Percentiles rank a stretch among this genome's conserved stretches.
Conservation (phyloP, 2,888 invertebrate genomes). For the Drosophila atroscutellata region DNA sequence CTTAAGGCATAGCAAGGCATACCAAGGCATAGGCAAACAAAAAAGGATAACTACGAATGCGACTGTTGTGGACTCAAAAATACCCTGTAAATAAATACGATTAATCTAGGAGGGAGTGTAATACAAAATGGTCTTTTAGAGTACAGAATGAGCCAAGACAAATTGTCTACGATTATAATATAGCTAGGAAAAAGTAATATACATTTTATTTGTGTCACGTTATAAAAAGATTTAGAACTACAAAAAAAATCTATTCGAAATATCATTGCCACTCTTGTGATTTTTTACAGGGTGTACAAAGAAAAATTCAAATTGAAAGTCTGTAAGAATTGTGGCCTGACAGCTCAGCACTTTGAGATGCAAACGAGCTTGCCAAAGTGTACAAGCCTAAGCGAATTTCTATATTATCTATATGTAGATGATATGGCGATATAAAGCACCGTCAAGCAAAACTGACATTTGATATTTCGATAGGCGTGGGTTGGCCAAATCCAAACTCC, state of each 20-base stretch:
- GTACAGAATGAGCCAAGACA: background rate
- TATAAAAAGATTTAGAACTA: background rate
- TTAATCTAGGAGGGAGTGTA: background rate
- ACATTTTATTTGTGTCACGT: background rate
- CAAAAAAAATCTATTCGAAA: background rate
- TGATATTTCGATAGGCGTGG: slow-evolving; percentile 42
- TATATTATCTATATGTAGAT: slow-evolving; percentile 36
- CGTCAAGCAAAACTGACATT: slow-evolving; percentile 36
- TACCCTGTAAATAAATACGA: slow-evolving; percentile 13
- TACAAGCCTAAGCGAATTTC: background rate
- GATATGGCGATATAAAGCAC: slow-evolving; percentile 27
- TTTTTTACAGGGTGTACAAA: slow-evolving; percentile 1
- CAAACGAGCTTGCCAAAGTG: slow-evolving; percentile 41
- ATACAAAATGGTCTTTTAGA: background rate
- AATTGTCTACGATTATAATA: background rate
- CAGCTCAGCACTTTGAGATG: slow-evolving; percentile 70
- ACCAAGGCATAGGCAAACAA: slow-evolving; percentile 14
- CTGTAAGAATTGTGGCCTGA: slow-evolving; percentile 28
- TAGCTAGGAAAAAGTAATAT: background rate
- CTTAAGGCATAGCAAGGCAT: slow-evolving; percentile 12
- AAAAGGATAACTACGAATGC: background rate
- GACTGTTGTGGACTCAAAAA: background rate
- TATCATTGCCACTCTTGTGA: background rate
- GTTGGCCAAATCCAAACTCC: slow-evolving; percentile 33
- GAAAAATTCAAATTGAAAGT: slow-evolving; percentile 14